Evolutionary conservation across 2,113 vertebrate species (phyloP), one percentile per base, ranked within the genome.

Genomic region (Channa maculata): DNA sequence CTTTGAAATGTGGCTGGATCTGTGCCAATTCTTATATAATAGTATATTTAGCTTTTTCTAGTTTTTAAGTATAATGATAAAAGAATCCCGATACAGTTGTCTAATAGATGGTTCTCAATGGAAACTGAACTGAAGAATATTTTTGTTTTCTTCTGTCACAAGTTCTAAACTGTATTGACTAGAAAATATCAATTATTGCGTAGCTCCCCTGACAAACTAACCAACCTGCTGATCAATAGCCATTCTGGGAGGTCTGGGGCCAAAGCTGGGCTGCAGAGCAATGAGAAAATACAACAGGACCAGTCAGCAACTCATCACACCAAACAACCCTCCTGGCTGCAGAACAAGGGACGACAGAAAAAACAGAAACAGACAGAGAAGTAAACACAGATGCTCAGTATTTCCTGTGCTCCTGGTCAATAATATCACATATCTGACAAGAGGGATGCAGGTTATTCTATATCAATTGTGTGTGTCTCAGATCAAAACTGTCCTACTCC

Each of bases 361-460:
- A 85, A 86, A 10, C 69, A 80, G 55, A 86, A 86, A 67, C 71
- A 82, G 86, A 83, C 74, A 85, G 66, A 84, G 70, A 86, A 87
- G 71, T 72, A 80, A 82, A 84, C 73, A 86, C 83, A 90, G 81
- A 89, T 82, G 88, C 81, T 86, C 64, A 80, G 52, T 80, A 68
- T 86, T 92, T 88, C 85, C 88, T 80, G 45, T 71, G 89, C 93
- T 95, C 88, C 93, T 90, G 93, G 92, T 94, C 93, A 93, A 95
- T 94, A 95, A 95, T 95, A 95, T 94, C 94, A 90, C 86, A 77
- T 95, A 95, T 95, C 94, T 95, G 92, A 95, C 85, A 71, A 77
- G 80, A 84, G 92, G 80, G 87, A 92, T 91, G 88, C 91, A 93
- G 94, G 95, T 93, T 91, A 93, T 90, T 93, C 88, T 88, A 90